These are phyloP conservation scores for Aphodius sticticus DNA, from an alignment of 2,888 invertebrate genomes.

Conservation along the genomic window DNA sequence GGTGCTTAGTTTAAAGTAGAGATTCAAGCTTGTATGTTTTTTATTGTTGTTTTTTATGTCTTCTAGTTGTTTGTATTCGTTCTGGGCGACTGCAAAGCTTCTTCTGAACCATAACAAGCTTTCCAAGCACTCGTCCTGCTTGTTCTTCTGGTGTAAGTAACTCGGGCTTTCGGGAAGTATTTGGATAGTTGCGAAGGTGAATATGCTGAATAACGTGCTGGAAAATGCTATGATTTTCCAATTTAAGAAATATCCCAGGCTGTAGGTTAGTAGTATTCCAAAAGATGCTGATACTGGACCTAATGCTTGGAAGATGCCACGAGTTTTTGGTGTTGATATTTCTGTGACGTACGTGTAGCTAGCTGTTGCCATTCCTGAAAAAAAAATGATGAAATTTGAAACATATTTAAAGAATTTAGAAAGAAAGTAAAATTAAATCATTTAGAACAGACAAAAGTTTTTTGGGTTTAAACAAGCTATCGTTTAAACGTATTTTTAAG, in stretches of 20 bases:
- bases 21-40: conserved; percentile 45
- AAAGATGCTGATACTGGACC: conserved; percentile 77
- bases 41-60: conserved; percentile 54
- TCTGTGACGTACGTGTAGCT: conserved; percentile 75
- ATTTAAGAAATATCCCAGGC: conserved; percentile 70
- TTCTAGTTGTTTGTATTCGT: conserved; percentile 69
- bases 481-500: too few relatives aligned
- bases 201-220: conserved; percentile 67
- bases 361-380: conserved; percentile 73
- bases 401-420: neutral
- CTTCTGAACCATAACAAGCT: conserved; percentile 73
- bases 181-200: conserved; percentile 67
- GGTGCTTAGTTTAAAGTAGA: conserved; percentile 64
- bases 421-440: too few relatives aligned
- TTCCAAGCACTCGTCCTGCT: conserved; percentile 67
- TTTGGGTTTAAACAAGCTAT: too few relatives aligned
- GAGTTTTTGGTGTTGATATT: conserved; percentile 72
- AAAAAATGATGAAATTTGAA: conserved; percentile 29
- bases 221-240: conserved; percentile 74
- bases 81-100: conserved; percentile 68
- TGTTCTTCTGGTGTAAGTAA: conserved; percentile 68
- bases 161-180: conserved; percentile 75
- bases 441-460: too few relatives aligned
- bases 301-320: conserved; percentile 73
- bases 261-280: conserved; percentile 75